Conservation (phyloP, 2,888 invertebrate genomes). For the Ophioninae sp. region DNA sequence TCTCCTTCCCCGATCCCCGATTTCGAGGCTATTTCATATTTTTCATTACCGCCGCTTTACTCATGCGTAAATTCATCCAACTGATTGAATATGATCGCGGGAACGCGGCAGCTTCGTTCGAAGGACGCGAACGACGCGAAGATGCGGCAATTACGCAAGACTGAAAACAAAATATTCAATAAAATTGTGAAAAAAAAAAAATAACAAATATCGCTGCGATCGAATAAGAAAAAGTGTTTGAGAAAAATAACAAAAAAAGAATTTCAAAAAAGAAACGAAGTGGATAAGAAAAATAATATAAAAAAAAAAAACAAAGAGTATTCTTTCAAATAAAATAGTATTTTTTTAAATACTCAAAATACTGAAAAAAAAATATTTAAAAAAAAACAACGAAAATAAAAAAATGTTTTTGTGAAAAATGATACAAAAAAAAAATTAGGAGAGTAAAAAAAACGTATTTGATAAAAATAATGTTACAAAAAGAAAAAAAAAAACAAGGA, state of each 20-base stretch:
- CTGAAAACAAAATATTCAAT: slow-evolving; percentile 15
- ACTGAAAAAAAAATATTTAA: slow-evolving; percentile 2
- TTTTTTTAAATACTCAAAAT: no score
- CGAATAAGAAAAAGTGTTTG: slow-evolving; percentile 36
- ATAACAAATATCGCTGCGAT: not conserved
- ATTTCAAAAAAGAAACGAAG: not conserved
- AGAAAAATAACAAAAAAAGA: slow-evolving; percentile 32
- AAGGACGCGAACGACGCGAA: slow-evolving; percentile 45
- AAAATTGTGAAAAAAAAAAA: slow-evolving; percentile 23
- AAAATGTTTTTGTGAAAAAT: not conserved
- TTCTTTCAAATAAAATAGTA: no score
- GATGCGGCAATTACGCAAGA: slow-evolving; percentile 39
- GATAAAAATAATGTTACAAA: no score
- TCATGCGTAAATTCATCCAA: slow-evolving; percentile 15
- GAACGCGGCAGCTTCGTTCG: slow-evolving; percentile 18
- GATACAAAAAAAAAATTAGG: no score
- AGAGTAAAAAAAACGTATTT: no score
- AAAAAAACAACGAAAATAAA: slow-evolving; percentile 31
- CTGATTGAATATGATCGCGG: slow-evolving; percentile 34
- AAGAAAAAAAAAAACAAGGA: slow-evolving; percentile 35
- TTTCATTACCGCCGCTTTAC: not conserved
- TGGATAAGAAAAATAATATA: slow-evolving; percentile 9
- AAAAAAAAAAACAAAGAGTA: no score
- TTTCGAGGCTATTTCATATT: not conserved
- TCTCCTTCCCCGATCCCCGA: not conserved